Percentiles rank a stretch among this genome's conserved stretches.
Conservation (phyloP, 2,113 vertebrate genomes). For the Tachuris rubrigastra region DNA sequence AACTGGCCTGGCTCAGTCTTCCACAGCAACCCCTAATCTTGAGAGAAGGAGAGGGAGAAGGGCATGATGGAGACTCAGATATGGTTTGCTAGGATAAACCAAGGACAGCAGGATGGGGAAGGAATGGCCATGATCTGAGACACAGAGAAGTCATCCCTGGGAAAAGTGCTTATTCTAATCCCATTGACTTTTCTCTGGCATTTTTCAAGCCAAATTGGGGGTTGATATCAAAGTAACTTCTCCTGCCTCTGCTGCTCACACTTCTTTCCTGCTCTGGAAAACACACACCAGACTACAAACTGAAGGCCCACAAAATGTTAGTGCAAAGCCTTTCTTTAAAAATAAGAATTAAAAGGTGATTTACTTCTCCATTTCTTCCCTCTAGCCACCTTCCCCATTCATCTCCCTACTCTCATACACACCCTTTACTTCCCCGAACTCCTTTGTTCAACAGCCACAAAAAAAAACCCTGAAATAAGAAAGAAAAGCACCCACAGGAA, state of each 20-base stretch:
- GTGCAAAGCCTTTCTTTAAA: background rate
- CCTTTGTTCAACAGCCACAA: background rate
- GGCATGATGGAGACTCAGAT: background rate
- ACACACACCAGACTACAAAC: background rate
- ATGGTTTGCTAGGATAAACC: background rate
- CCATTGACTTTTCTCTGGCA: background rate
- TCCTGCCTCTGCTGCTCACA: background rate
- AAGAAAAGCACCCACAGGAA: background rate
- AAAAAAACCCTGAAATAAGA: background rate
- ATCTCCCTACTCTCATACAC: background rate
- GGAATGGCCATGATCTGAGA: background rate
- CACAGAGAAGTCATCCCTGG: background rate
- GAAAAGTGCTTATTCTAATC: background rate
- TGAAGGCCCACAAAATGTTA: background rate
- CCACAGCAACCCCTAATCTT: background rate
- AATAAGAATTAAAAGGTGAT: background rate
- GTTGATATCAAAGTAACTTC: background rate
- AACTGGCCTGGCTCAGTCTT: background rate
- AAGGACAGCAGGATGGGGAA: background rate
- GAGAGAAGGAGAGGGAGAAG: background rate
- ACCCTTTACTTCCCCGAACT: background rate
- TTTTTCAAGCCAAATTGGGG: background rate
- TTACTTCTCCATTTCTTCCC: background rate
- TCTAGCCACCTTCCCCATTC: background rate
- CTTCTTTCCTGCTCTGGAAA: background rate